Evolutionary conservation across 1,140 invertebrate genomes (phyloP), one percentile per base, ranked within the genome.

Genomic region (Oryzaephilus surinamensis): DNA sequence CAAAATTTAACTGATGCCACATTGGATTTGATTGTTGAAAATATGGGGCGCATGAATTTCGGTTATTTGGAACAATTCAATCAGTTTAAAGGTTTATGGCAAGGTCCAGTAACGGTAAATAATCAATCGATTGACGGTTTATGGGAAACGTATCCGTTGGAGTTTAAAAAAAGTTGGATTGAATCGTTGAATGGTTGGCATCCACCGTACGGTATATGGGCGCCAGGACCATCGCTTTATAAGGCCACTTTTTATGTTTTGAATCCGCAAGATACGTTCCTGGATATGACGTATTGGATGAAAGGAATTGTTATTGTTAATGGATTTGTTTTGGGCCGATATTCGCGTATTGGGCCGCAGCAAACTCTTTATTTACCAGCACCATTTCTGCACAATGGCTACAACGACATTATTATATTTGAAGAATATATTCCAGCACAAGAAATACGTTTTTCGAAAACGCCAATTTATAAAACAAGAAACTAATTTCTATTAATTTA

Each of bases 291-390:
- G 4, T 42, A 45, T 1, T 70, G 67, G 67, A 46, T 48, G 8
- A 67, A 65, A 56, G 76, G 76, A 7, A 57, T 74, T 31, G 72
- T 74, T 8, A 67, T 77, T 44, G 45, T 79, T 2, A 79, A 79
- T 60, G 73, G 72, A 3, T 71, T 74, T 45, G 73, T 76, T 49
- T 46, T 79, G 23, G 76, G 74, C 6, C 51, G 76, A 31, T 77
- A 76, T 50, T 52, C 50, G 15, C 48, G 48, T 26, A 48, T 63
- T 12, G 76, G 76, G 0, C 76, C 76, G 1, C 66, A 70, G 46
- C 50, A 62, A 38, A 70, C 69, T 5, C 53, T 76, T 1, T 78
- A 73, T 55, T 41, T 76, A 17, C 74, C 74, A 12, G 71, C 60
- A 6, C 66, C 69, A 1, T 49, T 73, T 3, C 50, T 75, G 0